Percentiles rank a stretch among this genome's conserved stretches.
These are phyloP conservation scores for Plagodis pulveraria DNA, from an alignment of 2,888 invertebrate species.

Conservation along the genomic window DNA sequence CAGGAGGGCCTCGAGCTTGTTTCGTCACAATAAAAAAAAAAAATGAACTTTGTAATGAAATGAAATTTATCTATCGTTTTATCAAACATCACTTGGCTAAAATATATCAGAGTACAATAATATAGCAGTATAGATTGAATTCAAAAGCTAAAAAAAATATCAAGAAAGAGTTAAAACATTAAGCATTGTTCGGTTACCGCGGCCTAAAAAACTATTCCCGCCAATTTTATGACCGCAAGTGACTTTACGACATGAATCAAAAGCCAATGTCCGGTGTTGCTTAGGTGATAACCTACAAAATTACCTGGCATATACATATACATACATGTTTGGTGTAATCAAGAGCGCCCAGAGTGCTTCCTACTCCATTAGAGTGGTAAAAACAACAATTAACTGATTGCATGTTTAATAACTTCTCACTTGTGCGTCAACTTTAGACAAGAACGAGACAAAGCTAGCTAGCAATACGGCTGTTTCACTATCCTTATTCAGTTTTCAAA, in stretches of 20 bases:
- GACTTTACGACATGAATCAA: conserved; percentile 3
- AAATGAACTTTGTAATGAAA: too few relatives aligned
- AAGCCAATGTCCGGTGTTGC: conserved; percentile 9
- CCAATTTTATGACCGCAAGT: not conserved
- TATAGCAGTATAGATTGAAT: too few relatives aligned
- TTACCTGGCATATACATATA: conserved; percentile 20
- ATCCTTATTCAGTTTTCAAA: conserved; percentile 58
- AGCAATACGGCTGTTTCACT: conserved; percentile 47
- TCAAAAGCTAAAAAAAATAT: too few relatives aligned
- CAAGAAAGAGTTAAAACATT: too few relatives aligned
- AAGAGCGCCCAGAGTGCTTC: conserved; percentile 60
- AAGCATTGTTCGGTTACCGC: too few relatives aligned
- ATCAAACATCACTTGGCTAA: too few relatives aligned
- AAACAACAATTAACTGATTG: conserved; percentile 80
- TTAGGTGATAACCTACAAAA: conserved; percentile 19
- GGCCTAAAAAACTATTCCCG: not conserved
- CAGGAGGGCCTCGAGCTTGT: too few relatives aligned
- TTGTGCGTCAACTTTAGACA: conserved; percentile 53
- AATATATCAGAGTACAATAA: too few relatives aligned
- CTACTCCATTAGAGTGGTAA: conserved; percentile 68
- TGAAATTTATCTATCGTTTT: too few relatives aligned
- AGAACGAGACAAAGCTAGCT: conserved; percentile 47
- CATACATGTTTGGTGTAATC: conserved; percentile 52
- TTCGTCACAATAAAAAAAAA: too few relatives aligned
- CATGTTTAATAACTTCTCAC: conserved; percentile 71